Percentiles rank a stretch among this genome's conserved stretches.
Conservation (phyloP, 2,113 vertebrate genomes). For the Oncorhynchus clarkii region DNA sequence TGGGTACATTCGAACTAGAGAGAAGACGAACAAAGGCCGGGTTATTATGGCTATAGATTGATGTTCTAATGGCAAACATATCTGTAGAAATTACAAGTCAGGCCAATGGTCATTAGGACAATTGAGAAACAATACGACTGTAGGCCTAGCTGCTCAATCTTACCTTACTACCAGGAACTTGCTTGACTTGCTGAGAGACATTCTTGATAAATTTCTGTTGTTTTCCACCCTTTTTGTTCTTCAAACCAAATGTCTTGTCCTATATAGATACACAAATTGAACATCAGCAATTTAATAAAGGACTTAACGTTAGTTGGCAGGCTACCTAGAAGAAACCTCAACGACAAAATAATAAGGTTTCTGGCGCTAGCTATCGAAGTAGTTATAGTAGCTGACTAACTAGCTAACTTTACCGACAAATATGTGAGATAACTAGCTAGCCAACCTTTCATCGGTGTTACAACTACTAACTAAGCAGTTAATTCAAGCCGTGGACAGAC, state of each 20-base stretch:
- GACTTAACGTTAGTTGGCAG: not conserved
- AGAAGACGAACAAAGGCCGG: not conserved
- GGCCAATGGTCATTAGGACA: not conserved
- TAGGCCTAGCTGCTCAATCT: not conserved
- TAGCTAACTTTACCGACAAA: too few species aligned
- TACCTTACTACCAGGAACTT: constrained; percentile 81
- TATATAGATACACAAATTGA: constrained; percentile 48
- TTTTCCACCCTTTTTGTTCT: constrained; percentile 98
- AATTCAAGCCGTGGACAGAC: too few species aligned
- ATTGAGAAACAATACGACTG: not conserved
- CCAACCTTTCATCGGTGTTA: too few species aligned
- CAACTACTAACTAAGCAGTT: too few species aligned
- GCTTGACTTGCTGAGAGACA: constrained; percentile 95
- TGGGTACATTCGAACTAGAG: not conserved
- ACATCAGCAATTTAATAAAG: not conserved
- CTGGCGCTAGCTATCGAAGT: not conserved
- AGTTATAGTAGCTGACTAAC: not conserved
- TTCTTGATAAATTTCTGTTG: constrained; percentile 98
- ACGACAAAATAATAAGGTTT: not conserved
- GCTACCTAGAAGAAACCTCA: not conserved
- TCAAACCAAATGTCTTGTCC: constrained; percentile 98
- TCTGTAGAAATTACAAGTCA: not conserved
- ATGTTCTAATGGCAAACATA: too few species aligned
- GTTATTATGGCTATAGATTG: not conserved
- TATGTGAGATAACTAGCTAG: too few species aligned